Base-by-base conservation (phyloP, 2,888 invertebrate species). In the Acrobasis repandana region DNA sequence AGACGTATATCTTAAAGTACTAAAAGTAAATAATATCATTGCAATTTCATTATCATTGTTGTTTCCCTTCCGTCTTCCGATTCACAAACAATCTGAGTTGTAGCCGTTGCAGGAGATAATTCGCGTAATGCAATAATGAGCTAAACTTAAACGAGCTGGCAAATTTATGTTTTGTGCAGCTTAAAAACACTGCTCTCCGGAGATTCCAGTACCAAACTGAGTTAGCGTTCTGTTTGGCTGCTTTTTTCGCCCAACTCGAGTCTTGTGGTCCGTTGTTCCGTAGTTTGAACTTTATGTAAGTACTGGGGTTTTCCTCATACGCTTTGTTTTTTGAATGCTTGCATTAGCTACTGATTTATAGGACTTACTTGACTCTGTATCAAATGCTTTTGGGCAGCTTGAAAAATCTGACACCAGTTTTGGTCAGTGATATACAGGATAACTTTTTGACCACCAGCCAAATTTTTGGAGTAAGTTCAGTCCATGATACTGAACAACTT, bases 101-200 rank as follows among this genome's bases (percentile, higher is more conserved):
- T n/a, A n/a, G n/a, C n/a, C 38, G 38, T 38, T 14, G 43, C 4
- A 43, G 4, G 5, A 43, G 43, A 43, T 43, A 43, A 43, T 43
- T 43, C 43, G 11, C 14, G 77, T 88, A 88, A 89, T 88, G 82
- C 88, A 88, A 88, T 89, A 90, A 89, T 90, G 86, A 89, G 86
- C 82, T 84, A 80, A 89, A 85, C 85, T 88, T 85, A 83, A 90
- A 87, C 86, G 83, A 88, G 86, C 90, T 87, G 85, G 83, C 79
- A 86, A 90, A 89, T 88, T 83, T 88, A 88, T 88, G 86, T 90
- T 89, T 89, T 83, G 84, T 85, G 76, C 83, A 84, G 85, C 86
- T 90, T 88, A 85, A 88, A 89, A 89, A 88, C 86, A 83, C 82
- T 72, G 73, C 86, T 84, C 87, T 75, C 85, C 68, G 71, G 87